These are phyloP conservation scores for Hofmannophila pseudospretella DNA, from an alignment of 2,888 invertebrate genomes.

Conservation along the genomic window DNA sequence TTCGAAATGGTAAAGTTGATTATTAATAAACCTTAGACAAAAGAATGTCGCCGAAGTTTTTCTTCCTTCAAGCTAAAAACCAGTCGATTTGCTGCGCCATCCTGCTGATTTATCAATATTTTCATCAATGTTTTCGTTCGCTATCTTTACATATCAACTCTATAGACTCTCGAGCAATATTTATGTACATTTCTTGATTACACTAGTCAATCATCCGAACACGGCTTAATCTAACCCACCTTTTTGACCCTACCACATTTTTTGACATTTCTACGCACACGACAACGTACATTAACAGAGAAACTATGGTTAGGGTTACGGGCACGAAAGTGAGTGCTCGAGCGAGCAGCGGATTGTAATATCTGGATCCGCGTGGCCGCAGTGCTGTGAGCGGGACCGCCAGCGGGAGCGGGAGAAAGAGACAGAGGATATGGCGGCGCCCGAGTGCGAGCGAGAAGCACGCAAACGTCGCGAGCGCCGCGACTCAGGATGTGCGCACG, in stretches of 20 bases:
- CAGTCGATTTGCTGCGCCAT: too few species aligned
- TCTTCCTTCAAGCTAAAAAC: too few species aligned
- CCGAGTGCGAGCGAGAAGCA: conserved; percentile 77
- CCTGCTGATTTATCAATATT: too few species aligned
- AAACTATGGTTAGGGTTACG: conserved; percentile 63
- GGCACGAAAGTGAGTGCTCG: conserved; percentile 66
- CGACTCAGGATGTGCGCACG: conserved; percentile 75
- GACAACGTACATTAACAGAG: conserved; percentile 39
- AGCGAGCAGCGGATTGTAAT: conserved; percentile 69
- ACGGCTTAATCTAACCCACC: conserved; percentile 10
- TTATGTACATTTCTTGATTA: conserved; percentile 7
- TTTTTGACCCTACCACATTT: conserved; percentile 1
- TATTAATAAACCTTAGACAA: too few species aligned
- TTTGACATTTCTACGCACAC: conserved; percentile 30
- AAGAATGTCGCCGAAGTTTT: too few species aligned
- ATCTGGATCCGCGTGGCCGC: conserved; percentile 69
- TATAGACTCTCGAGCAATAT: not conserved
- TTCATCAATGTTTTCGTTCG: too few species aligned
- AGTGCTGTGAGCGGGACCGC: conserved; percentile 63
- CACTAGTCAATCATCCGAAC: conserved; percentile 11
- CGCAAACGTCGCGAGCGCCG: conserved; percentile 80
- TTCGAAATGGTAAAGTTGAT: too few species aligned
- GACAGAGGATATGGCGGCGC: conserved; percentile 70
- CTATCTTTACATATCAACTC: too few species aligned
- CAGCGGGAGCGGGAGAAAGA: conserved; percentile 47